phyloP scores from a whole-genome alignment of 1,140 invertebrate species.

The Drosophila pectinifera region DNA sequence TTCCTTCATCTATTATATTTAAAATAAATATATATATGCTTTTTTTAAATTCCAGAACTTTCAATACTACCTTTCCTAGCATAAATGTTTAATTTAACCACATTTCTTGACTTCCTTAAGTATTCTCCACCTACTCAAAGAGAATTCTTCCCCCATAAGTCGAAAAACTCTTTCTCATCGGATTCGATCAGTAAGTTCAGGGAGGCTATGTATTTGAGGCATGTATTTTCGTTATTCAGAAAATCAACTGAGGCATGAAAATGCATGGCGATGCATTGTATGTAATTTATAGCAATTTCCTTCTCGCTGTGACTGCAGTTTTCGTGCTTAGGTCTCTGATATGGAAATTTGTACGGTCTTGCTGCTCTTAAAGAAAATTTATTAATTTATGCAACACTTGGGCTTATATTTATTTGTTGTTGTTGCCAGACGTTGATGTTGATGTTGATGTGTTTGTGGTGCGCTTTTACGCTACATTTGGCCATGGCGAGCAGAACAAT shows the following conservation, averaged over 20 bases:
- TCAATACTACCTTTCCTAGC: neutral
- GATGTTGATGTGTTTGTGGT: conserved; percentile 33
- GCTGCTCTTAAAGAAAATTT: conserved; percentile 41
- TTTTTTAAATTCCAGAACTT: no score
- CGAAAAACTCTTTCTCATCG: conserved; percentile 31
- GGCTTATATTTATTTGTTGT: conserved; percentile 59
- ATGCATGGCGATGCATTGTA: conserved; percentile 62
- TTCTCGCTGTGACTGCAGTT: conserved; percentile 59
- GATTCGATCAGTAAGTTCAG: conserved; percentile 28
- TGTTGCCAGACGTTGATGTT: conserved; percentile 24
- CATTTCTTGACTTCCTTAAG: neutral
- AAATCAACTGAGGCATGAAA: conserved; percentile 73
- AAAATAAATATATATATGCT: no score
- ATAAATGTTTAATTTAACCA: no score
- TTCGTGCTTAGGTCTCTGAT: conserved; percentile 45
- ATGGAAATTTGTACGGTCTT: conserved; percentile 56
- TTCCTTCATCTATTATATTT: no score
- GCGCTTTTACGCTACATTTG: conserved; percentile 75
- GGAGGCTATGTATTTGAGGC: conserved; percentile 20
- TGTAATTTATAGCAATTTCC: conserved; percentile 77
- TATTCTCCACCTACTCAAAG: neutral
- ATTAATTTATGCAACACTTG: conserved; percentile 76
- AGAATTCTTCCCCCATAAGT: neutral
- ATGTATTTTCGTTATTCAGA: conserved; percentile 43
- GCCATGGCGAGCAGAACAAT: conserved; percentile 31